A percentile compares a stretch with the other conserved stretches of the same genome.
phyloP scores from a whole-genome alignment of 2,888 invertebrate species.

The Drosophila histrio region DNA sequence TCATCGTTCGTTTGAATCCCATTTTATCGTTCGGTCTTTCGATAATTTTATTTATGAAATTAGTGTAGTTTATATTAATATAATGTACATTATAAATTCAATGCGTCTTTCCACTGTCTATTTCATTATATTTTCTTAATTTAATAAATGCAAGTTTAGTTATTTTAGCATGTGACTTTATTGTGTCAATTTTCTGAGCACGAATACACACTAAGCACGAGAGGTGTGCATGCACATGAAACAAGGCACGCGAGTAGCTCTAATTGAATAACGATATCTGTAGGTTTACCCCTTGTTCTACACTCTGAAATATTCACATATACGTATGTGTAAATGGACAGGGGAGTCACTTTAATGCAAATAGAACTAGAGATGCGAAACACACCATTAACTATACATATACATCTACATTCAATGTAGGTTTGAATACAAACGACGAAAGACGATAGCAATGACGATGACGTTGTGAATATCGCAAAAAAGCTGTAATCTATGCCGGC shows the following conservation, averaged over 20 bases:
- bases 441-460: slow-evolving; percentile 27
- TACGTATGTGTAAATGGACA: not conserved
- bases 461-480: slow-evolving; percentile 14
- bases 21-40: too few relatives aligned
- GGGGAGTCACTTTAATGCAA: slow-evolving; percentile 17
- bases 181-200: not conserved
- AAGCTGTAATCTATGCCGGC: slow-evolving; percentile 40
- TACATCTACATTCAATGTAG: not conserved
- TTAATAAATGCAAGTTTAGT: not conserved
- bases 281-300: not conserved
- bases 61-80: not conserved
- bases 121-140: not conserved
- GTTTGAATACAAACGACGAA: not conserved
- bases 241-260: slow-evolving; percentile 5
- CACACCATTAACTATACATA: not conserved
- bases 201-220: not conserved
- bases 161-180: not conserved
- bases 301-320: not conserved
- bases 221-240: not conserved
- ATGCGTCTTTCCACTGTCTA: not conserved
- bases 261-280: slow-evolving; percentile 1
- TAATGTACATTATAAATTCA: not conserved
- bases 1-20: too few relatives aligned
- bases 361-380: slow-evolving; percentile 9
- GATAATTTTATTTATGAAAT: too few relatives aligned